Evolutionary conservation across 2,888 invertebrate genomes (phyloP), one percentile per base, ranked within the genome.

Genomic region (Drosophila phalerata): DNA sequence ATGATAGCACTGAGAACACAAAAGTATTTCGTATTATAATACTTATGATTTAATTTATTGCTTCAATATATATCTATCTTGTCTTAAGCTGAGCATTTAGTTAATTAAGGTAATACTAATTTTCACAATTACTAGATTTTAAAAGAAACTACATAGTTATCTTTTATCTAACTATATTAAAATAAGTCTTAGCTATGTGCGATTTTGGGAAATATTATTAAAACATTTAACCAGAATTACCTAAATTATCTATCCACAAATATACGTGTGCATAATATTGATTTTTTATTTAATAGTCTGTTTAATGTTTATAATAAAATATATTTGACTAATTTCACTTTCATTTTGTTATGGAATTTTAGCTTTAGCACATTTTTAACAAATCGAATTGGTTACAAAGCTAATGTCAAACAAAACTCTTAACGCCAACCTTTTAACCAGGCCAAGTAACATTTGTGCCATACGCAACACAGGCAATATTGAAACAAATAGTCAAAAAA

Each of bases 341-440:
- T 32, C 19, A 5, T n/a, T 19, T 19, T 2, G 51, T 5, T 19
- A 43, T 64, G 58, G 60, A 68, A 66, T 73, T 70, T 71, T 84
- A 80, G 66, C 78, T 81, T 82, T 69, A 66, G 62, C 73, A 72
- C 83, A n/a, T n/a, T 81, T 85, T 71, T 48, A n/a, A 13, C 63
- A 81, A 82, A 77, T 81, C 61, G 77, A 62, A 79, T 79, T 75
- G 65, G 81, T 81, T 65, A 56, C 65, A 72, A 79, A 75, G 79
- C 79, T 55, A 69, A 69, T 72, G 48, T 77, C 81, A 85, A 85
- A 80, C 78, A 86, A 75, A 85, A 74, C 74, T 86, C 82, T 82
- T 55, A 74, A 69, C 64, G 60, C 65, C 63, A 63, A 45, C 34
- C 30, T 64, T 57, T 28, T 38, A 55, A 56, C 17, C 17, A 45